These are phyloP conservation scores for Heliconius melpomene DNA, from an alignment of 1,140 invertebrate species.

Conservation along the genomic window DNA sequence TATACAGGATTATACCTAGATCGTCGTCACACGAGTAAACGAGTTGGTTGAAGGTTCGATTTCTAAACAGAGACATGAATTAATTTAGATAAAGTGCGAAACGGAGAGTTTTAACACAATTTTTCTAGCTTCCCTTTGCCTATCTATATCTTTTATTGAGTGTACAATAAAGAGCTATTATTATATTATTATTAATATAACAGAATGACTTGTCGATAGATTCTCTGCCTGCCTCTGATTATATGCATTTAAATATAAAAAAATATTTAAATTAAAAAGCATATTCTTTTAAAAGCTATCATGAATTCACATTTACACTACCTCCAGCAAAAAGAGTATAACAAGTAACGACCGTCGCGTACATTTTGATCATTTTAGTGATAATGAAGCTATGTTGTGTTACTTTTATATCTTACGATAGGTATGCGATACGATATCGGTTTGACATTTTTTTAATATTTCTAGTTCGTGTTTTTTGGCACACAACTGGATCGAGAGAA, in stretches of 20 bases:
- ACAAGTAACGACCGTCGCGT: constrained; percentile 4
- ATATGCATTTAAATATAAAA: no score
- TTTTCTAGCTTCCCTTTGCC: background rate
- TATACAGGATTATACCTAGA: no score
- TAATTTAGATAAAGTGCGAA: background rate
- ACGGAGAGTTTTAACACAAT: background rate
- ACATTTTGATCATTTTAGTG: constrained; percentile 11
- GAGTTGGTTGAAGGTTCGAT: no score
- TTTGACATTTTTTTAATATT: background rate
- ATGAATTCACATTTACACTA: constrained; percentile 5
- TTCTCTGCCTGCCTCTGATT: no score
- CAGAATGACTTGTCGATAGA: no score
- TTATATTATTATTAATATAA: no score
- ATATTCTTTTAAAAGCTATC: background rate
- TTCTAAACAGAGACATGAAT: no score
- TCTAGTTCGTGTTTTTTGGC: background rate
- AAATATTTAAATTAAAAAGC: background rate
- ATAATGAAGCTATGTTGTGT: constrained; percentile 6
- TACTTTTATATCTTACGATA: background rate
- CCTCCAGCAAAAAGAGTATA: background rate
- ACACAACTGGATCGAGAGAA: background rate
- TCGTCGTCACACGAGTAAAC: no score
- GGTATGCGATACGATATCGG: background rate
- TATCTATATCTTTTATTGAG: no score
- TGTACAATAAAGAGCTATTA: no score